These are phyloP conservation scores for Merodon equestris DNA, from an alignment of 2,888 invertebrate species.

Conservation along the genomic window DNA sequence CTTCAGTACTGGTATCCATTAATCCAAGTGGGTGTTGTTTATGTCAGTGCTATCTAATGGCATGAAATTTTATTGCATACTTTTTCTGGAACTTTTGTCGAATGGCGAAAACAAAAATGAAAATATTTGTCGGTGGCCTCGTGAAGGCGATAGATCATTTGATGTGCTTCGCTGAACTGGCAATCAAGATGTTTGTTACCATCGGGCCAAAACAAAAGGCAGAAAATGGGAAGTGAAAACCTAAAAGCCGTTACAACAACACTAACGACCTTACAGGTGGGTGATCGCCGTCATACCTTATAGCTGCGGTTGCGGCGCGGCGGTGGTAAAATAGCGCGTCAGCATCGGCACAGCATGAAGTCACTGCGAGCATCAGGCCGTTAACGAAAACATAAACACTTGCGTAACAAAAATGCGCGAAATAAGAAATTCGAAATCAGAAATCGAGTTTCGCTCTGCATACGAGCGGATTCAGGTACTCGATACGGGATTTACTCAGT, in stretches of 20 bases:
- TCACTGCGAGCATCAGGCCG: slow-evolving; percentile 2
- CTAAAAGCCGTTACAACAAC: slow-evolving; percentile 53
- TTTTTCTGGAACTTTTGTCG: background rate
- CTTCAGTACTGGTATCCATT: slow-evolving; percentile 10
- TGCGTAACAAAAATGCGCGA: slow-evolving; percentile 47
- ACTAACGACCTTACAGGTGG: slow-evolving; percentile 52
- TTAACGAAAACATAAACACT: slow-evolving; percentile 49
- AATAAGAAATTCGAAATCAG: no score
- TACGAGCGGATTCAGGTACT: slow-evolving; percentile 11
- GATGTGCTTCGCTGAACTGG: slow-evolving; percentile 48
- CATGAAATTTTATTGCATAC: background rate
- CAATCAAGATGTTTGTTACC: slow-evolving; percentile 56
- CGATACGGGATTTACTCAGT: slow-evolving; percentile 16
- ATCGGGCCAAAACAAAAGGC: slow-evolving; percentile 4
- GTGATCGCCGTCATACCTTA: slow-evolving; percentile 47
- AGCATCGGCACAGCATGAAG: slow-evolving; percentile 53
- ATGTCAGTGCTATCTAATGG: slow-evolving; percentile 46
- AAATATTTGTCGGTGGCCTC: background rate
- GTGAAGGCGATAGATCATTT: slow-evolving; percentile 54
- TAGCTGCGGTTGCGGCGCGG: background rate
- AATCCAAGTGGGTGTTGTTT: slow-evolving; percentile 51
- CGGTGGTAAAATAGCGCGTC: background rate
- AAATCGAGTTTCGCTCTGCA: slow-evolving; percentile 24
- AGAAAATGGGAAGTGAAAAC: slow-evolving; percentile 13
- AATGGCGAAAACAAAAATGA: slow-evolving; percentile 18